Evolutionary conservation across 2,113 vertebrate species (phyloP).

Genomic region (Leucosticte australis): DNA sequence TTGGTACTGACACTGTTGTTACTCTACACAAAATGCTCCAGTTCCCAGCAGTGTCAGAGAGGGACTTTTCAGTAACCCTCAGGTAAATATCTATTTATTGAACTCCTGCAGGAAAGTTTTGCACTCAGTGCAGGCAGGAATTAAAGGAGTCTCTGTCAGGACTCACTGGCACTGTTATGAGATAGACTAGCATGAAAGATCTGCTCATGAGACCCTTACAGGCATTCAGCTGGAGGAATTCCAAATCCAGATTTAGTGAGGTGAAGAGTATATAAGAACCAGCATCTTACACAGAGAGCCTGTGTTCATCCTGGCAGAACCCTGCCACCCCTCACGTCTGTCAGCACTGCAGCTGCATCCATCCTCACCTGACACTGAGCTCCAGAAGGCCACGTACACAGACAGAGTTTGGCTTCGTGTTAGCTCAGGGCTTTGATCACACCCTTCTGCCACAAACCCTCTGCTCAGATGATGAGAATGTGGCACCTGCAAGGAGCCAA

Average conservation of each 20-base stretch:
- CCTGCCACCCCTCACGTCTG: fast-evolving
- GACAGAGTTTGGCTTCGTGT: not conserved
- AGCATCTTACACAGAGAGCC: not conserved
- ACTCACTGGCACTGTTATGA: not conserved
- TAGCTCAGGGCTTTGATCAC: not conserved
- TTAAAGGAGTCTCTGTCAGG: not conserved
- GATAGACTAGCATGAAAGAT: not conserved
- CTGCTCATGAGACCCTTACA: not conserved
- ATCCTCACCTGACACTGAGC: not conserved
- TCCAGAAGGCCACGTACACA: not conserved
- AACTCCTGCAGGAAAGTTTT: not conserved
- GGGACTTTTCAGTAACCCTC: not conserved
- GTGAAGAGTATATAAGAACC: not conserved
- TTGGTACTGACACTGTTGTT: too few species aligned
- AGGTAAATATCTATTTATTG: not conserved
- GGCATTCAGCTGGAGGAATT: not conserved
- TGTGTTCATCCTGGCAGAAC: not conserved
- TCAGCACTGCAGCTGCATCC: not conserved
- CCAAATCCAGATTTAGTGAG: not conserved
- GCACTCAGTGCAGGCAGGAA: not conserved
- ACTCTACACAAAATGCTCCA: not conserved
- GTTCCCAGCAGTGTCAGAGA: not conserved
- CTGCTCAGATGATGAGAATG: not conserved
- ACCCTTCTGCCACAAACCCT: not conserved
- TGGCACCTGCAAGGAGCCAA: not conserved